A percentile compares a stretch with the other conserved stretches of the same genome.
phyloP scores from a whole-genome alignment of 2,888 invertebrate species.

The Ephialtes manifestator region DNA sequence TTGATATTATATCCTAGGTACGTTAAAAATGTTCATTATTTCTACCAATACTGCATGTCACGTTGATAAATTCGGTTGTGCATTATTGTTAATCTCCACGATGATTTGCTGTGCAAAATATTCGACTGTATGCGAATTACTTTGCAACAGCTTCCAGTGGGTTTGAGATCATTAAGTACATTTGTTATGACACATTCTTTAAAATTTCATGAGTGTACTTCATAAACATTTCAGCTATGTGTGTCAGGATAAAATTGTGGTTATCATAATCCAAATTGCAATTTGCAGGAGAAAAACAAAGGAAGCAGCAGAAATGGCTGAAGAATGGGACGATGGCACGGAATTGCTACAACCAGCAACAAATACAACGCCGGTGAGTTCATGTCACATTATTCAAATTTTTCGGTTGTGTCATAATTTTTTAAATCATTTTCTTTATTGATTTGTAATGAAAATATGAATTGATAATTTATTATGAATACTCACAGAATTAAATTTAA shows the following conservation, averaged over 20 bases:
- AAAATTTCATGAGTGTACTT: neutral
- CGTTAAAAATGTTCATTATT: neutral
- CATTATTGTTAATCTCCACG: neutral
- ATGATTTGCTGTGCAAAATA: neutral
- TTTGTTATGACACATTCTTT: neutral
- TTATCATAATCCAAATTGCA: neutral
- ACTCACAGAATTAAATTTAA: neutral
- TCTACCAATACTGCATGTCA: neutral
- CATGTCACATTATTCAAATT: neutral
- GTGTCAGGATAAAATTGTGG: neutral
- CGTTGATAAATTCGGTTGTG: neutral
- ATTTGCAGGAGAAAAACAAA: neutral
- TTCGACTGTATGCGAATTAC: neutral
- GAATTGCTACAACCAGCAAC: slow-evolving; percentile 34
- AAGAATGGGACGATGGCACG: slow-evolving; percentile 73
- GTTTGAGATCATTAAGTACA: neutral
- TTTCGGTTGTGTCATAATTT: neutral
- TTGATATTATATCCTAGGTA: neutral
- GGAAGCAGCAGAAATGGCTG: slow-evolving; percentile 70
- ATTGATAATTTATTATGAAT: neutral
- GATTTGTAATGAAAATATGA: neutral
- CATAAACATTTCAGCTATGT: neutral
- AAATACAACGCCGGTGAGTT: slow-evolving; percentile 62
- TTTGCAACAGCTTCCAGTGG: neutral
- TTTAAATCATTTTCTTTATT: neutral